Evolutionary conservation across 2,888 invertebrate species (phyloP).

Genomic region (Cetonia aurata): DNA sequence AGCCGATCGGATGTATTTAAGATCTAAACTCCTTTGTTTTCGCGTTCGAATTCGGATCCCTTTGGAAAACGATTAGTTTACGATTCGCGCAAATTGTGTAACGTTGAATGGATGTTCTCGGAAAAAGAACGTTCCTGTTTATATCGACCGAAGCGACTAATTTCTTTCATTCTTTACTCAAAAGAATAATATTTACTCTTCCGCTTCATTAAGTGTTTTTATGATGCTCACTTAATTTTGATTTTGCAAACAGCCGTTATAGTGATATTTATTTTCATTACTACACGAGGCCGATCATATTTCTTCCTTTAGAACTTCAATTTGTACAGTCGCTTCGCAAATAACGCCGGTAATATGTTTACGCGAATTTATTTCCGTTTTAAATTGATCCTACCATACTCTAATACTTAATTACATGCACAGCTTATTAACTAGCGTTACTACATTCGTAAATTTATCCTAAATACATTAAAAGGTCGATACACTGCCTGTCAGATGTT

Average conservation of each 20-base stretch:
- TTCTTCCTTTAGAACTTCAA: slow-evolving; percentile 9
- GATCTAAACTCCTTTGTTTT: neutral
- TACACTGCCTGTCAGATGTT: no score
- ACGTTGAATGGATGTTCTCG: slow-evolving; percentile 4
- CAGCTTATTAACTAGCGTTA: neutral
- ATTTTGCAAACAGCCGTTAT: slow-evolving; percentile 27
- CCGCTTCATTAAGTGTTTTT: slow-evolving; percentile 34
- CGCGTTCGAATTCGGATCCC: neutral
- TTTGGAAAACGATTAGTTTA: neutral
- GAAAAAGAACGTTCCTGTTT: slow-evolving; percentile 7
- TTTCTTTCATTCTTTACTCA: slow-evolving; percentile 9
- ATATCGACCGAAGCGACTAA: slow-evolving; percentile 22
- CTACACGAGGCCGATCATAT: slow-evolving; percentile 12
- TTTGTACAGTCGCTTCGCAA: neutral
- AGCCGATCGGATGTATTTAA: no score
- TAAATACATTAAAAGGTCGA: no score
- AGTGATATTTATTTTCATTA: slow-evolving; percentile 33
- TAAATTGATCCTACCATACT: neutral
- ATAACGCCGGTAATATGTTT: neutral
- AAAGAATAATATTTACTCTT: slow-evolving; percentile 30
- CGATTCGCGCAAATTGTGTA: neutral
- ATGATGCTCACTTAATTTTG: slow-evolving; percentile 38
- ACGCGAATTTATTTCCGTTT: slow-evolving; percentile 1
- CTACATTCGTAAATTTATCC: no score
- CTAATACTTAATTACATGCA: neutral